A percentile compares a stretch with the other conserved stretches of the same genome.
Evolutionary conservation across 1,140 invertebrate species (phyloP).

Genomic region (Euschistus heros): DNA sequence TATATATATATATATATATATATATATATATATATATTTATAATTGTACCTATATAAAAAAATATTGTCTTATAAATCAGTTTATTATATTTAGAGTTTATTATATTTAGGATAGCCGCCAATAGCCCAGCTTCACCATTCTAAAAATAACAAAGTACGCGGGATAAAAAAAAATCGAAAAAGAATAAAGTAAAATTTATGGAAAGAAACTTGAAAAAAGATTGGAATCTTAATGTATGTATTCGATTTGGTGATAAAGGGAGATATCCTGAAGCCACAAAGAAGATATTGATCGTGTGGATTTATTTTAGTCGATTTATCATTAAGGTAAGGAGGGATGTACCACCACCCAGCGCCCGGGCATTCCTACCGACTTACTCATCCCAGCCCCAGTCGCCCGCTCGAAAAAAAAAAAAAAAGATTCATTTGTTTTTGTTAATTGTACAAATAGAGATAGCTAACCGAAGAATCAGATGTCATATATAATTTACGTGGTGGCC

Average conservation of each 20-base stretch:
- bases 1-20: neutral
- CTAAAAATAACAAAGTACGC: neutral
- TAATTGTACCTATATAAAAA: neutral
- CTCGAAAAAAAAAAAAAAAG: too few species aligned
- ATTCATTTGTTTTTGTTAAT: too few species aligned
- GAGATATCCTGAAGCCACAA: neutral
- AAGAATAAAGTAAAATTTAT: neutral
- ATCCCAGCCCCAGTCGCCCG: too few species aligned
- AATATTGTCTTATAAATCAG: neutral
- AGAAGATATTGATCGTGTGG: neutral
- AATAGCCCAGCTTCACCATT: neutral
- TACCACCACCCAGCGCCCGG: neutral
- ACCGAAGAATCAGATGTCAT: too few species aligned
- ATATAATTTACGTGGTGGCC: too few species aligned
- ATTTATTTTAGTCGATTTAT: constrained; percentile 5
- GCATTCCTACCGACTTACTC: too few species aligned
- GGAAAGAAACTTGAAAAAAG: constrained; percentile 6
- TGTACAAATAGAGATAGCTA: too few species aligned
- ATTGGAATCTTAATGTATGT: constrained; percentile 8
- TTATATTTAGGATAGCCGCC: neutral
- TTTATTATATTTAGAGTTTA: too few species aligned
- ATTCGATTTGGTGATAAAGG: constrained; percentile 8
- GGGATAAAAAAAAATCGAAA: neutral
- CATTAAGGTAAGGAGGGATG: neutral
- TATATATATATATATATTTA: neutral